Percentiles rank a stretch among this genome's conserved stretches.
Conservation (phyloP, 2,113 vertebrate genomes). For the Toxotes chatareus region DNA sequence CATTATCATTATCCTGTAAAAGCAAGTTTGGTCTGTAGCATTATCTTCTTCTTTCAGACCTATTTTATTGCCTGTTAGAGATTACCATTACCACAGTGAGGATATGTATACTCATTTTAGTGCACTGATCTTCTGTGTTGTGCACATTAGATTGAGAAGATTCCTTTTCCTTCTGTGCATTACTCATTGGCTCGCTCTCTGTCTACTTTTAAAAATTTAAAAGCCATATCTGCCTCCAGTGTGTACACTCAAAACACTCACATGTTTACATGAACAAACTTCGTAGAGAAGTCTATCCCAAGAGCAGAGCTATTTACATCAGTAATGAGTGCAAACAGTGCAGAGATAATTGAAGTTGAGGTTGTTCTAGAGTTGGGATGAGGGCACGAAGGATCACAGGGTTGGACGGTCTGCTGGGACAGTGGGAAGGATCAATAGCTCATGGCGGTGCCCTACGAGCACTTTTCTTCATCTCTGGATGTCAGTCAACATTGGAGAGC, state of each 20-base stretch:
- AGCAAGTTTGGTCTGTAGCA: background rate
- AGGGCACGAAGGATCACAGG: background rate
- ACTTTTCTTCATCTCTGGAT: background rate
- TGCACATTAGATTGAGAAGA: background rate
- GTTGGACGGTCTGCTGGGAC: background rate
- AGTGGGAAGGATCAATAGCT: background rate
- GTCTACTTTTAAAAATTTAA: background rate
- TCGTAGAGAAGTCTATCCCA: background rate
- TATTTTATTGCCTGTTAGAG: slow-evolving; percentile 2
- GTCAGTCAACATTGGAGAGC: background rate
- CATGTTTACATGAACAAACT: background rate
- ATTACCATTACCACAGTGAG: slow-evolving; percentile 1
- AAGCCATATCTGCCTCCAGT: background rate
- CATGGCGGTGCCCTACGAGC: background rate
- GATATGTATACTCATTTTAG: slow-evolving; percentile 3
- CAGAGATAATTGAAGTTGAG: background rate
- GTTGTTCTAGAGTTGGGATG: background rate
- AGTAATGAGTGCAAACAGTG: background rate
- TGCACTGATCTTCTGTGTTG: background rate
- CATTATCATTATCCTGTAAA: slow-evolving; percentile 13
- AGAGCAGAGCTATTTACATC: background rate
- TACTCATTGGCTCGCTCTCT: background rate
- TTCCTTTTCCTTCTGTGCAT: background rate
- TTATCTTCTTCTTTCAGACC: slow-evolving; percentile 16
- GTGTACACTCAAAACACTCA: slow-evolving; percentile 1